Evolutionary conservation across 2,888 invertebrate genomes (phyloP).

Genomic region (Lasioglossum figueresi): DNA sequence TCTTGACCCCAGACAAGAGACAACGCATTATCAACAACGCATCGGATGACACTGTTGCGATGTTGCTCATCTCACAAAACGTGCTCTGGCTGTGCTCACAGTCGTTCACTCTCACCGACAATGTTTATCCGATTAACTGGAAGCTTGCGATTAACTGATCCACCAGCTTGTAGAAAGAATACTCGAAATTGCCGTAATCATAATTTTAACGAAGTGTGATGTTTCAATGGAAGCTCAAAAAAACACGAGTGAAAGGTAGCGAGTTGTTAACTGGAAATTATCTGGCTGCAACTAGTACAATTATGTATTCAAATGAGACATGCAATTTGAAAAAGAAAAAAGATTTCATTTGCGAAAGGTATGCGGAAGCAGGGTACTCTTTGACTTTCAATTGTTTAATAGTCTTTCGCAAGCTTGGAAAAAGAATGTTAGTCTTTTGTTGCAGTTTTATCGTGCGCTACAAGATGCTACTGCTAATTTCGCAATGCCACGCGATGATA

Average conservation of each 20-base stretch:
- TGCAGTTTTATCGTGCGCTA: neutral
- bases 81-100: neutral
- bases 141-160: neutral
- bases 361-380: neutral
- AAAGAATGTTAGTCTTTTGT: neutral
- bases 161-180: neutral
- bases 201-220: neutral
- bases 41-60: neutral
- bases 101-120: neutral
- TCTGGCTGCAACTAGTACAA: neutral
- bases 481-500: neutral
- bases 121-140: neutral
- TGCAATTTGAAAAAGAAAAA: neutral
- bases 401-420: neutral
- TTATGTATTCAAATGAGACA: neutral
- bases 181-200: neutral
- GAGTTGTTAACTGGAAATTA: neutral
- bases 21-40: neutral
- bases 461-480: neutral
- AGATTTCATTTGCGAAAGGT: neutral
- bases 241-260: neutral
- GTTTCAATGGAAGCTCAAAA: neutral
- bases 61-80: neutral
- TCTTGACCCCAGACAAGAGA: constrained; percentile 8
- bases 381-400: neutral